Evolutionary conservation across 2,888 invertebrate genomes (phyloP).

Genomic region (Clunio marinus): DNA sequence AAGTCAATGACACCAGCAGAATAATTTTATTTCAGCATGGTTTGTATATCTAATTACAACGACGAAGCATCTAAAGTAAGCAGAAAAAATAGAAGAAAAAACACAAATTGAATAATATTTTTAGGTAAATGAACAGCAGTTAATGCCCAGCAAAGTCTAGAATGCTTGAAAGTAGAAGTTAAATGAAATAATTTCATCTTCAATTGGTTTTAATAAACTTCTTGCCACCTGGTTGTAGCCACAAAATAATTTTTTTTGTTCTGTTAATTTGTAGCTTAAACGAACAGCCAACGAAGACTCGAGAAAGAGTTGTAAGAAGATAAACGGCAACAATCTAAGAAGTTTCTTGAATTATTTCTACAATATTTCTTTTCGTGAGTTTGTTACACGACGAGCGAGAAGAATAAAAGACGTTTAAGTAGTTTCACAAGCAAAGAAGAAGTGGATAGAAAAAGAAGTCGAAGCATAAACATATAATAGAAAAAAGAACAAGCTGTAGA

Average conservation of each 20-base stretch:
- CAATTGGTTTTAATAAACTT: no score
- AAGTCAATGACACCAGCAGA: slow-evolving; percentile 6
- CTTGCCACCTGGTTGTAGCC: neutral
- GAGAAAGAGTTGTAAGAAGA: slow-evolving; percentile 1
- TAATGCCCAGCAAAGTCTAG: no score
- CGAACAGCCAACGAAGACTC: neutral
- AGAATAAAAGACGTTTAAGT: slow-evolving; percentile 15
- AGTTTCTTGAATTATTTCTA: slow-evolving; percentile 23
- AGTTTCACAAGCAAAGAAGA: slow-evolving; percentile 13
- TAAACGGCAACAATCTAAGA: slow-evolving; percentile 31
- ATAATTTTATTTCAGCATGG: neutral
- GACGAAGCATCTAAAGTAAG: neutral
- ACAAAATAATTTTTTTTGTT: neutral
- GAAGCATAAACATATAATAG: slow-evolving; percentile 25
- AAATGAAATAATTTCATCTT: neutral
- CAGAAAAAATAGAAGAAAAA: neutral
- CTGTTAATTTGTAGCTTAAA: neutral
- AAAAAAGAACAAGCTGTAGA: neutral
- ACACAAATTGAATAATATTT: slow-evolving; percentile 8
- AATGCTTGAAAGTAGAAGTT: no score
- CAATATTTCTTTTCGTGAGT: slow-evolving; percentile 16
- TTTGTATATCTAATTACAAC: neutral
- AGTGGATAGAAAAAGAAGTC: no score
- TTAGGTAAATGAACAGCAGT: neutral
- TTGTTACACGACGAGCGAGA: slow-evolving; percentile 4